Evolutionary conservation across 2,113 vertebrate species (phyloP).

Genomic region (Podarcis raffonei): DNA sequence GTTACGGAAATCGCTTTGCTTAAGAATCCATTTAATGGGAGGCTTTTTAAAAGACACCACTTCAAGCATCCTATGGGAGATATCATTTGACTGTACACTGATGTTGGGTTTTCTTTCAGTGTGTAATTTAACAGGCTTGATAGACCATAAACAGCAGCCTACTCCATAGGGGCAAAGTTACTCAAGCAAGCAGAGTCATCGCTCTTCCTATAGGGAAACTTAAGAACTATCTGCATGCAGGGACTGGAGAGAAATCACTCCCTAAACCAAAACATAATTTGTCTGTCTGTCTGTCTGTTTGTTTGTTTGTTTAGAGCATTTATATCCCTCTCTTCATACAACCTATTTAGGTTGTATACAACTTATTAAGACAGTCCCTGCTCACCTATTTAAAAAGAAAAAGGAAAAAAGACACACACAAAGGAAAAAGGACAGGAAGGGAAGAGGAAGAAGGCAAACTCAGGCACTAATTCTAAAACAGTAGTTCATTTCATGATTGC

Average conservation of each 20-base stretch:
- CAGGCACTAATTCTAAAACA: too few relatives aligned
- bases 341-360: too few relatives aligned
- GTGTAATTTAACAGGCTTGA: constrained; percentile 59
- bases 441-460: too few relatives aligned
- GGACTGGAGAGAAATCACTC: not conserved
- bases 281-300: not conserved
- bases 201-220: not conserved
- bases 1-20: constrained; percentile 28
- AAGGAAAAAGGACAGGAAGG: too few relatives aligned
- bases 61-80: constrained; percentile 41
- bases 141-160: constrained; percentile 14
- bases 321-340: too few relatives aligned
- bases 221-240: not conserved
- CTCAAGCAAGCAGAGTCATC: not conserved
- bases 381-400: too few relatives aligned
- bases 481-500: too few relatives aligned
- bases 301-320: not conserved
- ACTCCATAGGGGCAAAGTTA: not conserved
- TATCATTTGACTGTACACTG: constrained; percentile 46
- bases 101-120: constrained; percentile 31
- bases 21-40: not conserved
- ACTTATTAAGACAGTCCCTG: too few relatives aligned
- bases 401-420: too few relatives aligned
- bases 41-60: constrained; percentile 26
- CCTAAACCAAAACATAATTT: not conserved